Evolutionary conservation across 2,888 invertebrate genomes (phyloP), one percentile per base, ranked within the genome.

Genomic region (Eupithecia inturbata): DNA sequence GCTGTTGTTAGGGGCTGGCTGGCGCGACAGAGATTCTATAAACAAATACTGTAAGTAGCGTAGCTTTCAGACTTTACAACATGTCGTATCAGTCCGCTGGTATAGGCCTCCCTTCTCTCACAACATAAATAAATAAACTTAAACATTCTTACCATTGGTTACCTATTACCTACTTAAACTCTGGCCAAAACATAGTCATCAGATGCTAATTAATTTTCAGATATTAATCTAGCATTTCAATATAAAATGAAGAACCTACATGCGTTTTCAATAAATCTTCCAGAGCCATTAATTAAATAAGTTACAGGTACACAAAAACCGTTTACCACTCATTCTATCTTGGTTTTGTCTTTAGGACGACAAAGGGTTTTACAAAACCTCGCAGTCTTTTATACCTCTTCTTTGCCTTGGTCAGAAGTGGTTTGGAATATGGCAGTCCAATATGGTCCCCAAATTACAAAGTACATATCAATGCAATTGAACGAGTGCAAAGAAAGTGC

Each of bases 1-100:
- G 95, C 97, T n/a, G 90, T 95, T 71, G 90, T 97, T 57, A 95
- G 97, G 84, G 97, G 97, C 78, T 98, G 97, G 96, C 91, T 97
- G n/a, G 95, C 96, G 3, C 95, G 97, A 77, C 93, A 92, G 78
- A 88, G 85, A 86, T 96, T 97, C 83, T 92, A 96, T 49, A 94
- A 94, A 80, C 91, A 91, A 77, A 97, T 97, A 85, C 88, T 97
- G 98, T 98, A 94, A 95, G 96, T 95, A 73, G 7, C 45, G 19
- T 33, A 63, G 63, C 33, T 64, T 53, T 1, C 53, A 14, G 33
- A 16, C 19, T 36, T 63, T 19, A 39, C 39, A 39, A 39, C 39
- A 36, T 14, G 39, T 39, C 14, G 36, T 53, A 22, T 10, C n/a
- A 53, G 16, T 10, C 53, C 22, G 53, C 53, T n/a, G 14, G 22